Evolutionary conservation across 2,113 vertebrate species (phyloP).

Genomic region (Lucifuga dentata): DNA sequence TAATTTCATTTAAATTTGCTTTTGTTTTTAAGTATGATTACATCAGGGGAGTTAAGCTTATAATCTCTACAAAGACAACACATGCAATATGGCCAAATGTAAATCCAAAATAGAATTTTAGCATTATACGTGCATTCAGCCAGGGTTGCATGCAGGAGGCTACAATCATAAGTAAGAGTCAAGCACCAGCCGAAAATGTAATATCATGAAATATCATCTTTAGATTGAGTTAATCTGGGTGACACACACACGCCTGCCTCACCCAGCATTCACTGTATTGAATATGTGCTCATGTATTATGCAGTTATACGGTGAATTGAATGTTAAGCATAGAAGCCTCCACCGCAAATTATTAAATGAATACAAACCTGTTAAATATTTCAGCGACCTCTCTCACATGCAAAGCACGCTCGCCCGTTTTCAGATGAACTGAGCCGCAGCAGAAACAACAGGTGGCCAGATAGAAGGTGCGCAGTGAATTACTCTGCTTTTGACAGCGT

Average conservation of each 20-base stretch:
- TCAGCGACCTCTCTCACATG: constrained; percentile 15
- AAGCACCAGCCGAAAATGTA: not conserved
- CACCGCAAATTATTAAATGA: constrained; percentile 24
- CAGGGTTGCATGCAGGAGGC: not conserved
- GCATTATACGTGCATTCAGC: not conserved
- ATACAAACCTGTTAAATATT: constrained; percentile 27
- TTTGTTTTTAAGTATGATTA: too few species aligned
- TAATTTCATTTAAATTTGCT: too few species aligned
- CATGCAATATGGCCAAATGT: too few species aligned
- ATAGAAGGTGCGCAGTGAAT: constrained; percentile 51
- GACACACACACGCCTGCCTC: not conserved
- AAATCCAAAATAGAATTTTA: too few species aligned
- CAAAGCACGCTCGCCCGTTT: constrained; percentile 14
- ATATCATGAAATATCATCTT: not conserved
- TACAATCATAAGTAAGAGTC: not conserved
- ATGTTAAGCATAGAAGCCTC: not conserved
- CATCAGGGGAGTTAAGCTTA: too few species aligned
- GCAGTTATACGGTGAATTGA: constrained; percentile 9
- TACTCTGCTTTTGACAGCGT: constrained; percentile 48
- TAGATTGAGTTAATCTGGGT: not conserved
- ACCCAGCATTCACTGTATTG: not conserved
- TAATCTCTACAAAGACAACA: too few species aligned
- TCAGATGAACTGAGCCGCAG: constrained; percentile 41
- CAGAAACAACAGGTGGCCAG: constrained; percentile 62
- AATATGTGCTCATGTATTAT: not conserved